phyloP scores from a whole-genome alignment of 1,140 invertebrate species.

The Philotrypesis tridentata region DNA sequence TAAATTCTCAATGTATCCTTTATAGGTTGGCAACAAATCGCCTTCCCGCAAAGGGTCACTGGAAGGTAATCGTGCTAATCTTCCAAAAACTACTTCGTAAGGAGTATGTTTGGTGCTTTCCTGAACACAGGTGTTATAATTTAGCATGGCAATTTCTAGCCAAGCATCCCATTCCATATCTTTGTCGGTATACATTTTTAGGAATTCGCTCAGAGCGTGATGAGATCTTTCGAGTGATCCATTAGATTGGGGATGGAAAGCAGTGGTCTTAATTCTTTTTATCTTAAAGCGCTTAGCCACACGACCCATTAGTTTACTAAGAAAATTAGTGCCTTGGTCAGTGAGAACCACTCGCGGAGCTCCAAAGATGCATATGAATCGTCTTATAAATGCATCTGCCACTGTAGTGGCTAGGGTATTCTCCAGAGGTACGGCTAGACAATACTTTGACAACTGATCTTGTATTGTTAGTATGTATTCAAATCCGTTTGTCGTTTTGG shows the following conservation, averaged over 20 bases:
- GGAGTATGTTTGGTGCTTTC: background rate
- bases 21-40: background rate
- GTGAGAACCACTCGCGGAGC: background rate
- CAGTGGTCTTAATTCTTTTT: background rate
- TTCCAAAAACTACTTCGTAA: no score
- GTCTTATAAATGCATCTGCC: conserved; percentile 2
- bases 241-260: conserved; percentile 53
- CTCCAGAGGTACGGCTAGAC: background rate
- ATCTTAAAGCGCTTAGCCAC: background rate
- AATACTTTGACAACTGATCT: conserved; percentile 50
- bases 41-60: background rate
- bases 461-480: background rate
- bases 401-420: background rate
- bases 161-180: background rate
- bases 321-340: background rate
- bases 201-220: no score
- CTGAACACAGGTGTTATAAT: background rate
- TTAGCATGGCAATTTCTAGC: background rate
- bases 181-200: conserved; percentile 30
- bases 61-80: no score
- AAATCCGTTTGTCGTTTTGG: background rate
- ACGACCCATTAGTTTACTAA: background rate
- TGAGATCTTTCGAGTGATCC: no score
- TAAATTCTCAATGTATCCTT: background rate
- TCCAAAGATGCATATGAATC: conserved; percentile 44